Conservation (phyloP, 2,888 invertebrate genomes). For the Tipula vernalis region DNA sequence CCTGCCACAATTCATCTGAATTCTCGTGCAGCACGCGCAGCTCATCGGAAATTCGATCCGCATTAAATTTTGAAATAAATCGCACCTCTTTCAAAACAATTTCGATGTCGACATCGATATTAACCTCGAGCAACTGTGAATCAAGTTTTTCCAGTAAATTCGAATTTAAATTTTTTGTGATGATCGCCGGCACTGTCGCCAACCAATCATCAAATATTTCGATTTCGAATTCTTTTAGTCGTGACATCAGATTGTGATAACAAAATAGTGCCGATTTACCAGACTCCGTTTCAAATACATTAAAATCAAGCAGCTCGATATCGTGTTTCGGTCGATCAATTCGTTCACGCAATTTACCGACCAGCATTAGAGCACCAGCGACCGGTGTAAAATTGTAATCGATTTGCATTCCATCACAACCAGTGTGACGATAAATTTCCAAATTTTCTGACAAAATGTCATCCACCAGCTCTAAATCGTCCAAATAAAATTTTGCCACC, state of each 20-base stretch:
- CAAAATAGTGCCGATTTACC: background rate
- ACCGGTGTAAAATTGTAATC: constrained; percentile 65
- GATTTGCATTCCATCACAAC: constrained; percentile 35
- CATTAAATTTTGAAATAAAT: constrained; percentile 56
- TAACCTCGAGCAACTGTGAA: background rate
- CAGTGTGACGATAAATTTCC: background rate
- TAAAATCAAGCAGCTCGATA: constrained; percentile 50
- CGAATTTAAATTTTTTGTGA: background rate
- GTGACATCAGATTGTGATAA: background rate
- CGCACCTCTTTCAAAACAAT: constrained; percentile 69
- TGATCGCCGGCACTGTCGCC: background rate
- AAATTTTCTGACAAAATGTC: background rate
- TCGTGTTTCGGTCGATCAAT: constrained; percentile 47
- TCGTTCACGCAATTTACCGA: constrained; percentile 50
- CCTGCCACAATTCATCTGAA: constrained; percentile 54
- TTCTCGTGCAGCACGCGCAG: constrained; percentile 51
- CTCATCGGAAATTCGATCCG: constrained; percentile 47
- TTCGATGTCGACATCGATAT: constrained; percentile 23
- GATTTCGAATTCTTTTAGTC: background rate
- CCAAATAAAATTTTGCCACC: background rate
- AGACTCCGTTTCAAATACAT: constrained; percentile 21
- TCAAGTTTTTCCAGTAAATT: background rate
- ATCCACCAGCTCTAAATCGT: background rate
- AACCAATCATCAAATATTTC: constrained; percentile 5
- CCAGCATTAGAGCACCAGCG: constrained; percentile 59